These are phyloP conservation scores for Tyria jacobaeae DNA, from an alignment of 2,888 invertebrate species.

Conservation along the genomic window DNA sequence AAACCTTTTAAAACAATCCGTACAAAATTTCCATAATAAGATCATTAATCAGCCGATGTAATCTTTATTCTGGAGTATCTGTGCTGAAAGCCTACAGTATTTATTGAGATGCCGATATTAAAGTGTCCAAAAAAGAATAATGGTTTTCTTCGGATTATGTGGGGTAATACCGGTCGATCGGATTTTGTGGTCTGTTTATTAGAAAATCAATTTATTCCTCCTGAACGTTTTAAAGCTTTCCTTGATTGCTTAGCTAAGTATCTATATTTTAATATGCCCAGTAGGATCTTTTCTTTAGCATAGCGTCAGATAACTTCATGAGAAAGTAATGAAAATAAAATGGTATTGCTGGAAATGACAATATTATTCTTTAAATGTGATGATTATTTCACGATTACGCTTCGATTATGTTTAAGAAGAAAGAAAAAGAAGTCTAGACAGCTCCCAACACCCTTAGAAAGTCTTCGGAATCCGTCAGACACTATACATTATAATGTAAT, in stretches of 20 bases:
- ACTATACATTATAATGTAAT: too few species aligned
- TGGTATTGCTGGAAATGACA: background rate
- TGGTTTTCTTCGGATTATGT: slow-evolving; percentile 41
- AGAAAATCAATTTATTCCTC: slow-evolving; percentile 10
- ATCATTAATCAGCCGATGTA: slow-evolving; percentile 43
- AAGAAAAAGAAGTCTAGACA: too few species aligned
- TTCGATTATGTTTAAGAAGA: too few species aligned
- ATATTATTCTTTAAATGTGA: too few species aligned
- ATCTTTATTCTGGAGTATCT: slow-evolving; percentile 37
- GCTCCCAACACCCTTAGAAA: too few species aligned
- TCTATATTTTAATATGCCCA: background rate
- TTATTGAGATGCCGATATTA: slow-evolving; percentile 47
- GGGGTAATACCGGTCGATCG: slow-evolving; percentile 22
- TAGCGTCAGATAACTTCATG: background rate
- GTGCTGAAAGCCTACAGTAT: slow-evolving; percentile 24
- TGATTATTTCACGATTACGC: too few species aligned
- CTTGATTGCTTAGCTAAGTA: slow-evolving; percentile 4
- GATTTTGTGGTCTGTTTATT: slow-evolving; percentile 26
- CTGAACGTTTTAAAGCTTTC: slow-evolving; percentile 1
- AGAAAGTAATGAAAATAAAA: background rate
- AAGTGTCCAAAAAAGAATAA: slow-evolving; percentile 40
- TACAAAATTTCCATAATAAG: slow-evolving; percentile 6
- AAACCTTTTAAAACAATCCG: background rate
- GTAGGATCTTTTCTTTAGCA: background rate
- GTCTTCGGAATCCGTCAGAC: too few species aligned